A percentile compares a stretch with the other conserved stretches of the same genome.
phyloP scores from a whole-genome alignment of 2,113 vertebrate species.

The Leucoraja erinaceus region DNA sequence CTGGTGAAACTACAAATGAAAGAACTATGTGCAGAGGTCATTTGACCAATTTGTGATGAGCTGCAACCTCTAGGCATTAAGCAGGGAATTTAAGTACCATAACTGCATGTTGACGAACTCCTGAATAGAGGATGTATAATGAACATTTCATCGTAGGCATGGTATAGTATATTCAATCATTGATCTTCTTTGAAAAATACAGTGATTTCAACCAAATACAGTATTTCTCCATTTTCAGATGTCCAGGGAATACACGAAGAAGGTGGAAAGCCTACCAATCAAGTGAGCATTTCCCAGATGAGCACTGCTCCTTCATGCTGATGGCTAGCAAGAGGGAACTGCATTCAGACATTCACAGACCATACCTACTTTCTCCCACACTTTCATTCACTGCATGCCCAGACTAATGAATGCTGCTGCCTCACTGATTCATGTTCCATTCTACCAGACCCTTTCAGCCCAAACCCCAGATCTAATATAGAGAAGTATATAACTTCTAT shows the following conservation, averaged over 20 bases:
- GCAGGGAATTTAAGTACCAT: too few species aligned
- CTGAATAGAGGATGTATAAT: neutral
- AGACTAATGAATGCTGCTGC: neutral
- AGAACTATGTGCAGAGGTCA: too few species aligned
- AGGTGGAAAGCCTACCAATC: neutral
- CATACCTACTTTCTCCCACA: neutral
- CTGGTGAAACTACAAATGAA: too few species aligned
- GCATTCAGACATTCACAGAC: neutral
- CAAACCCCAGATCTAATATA: neutral
- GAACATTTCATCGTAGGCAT: neutral
- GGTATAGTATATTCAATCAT: neutral
- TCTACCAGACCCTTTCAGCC: neutral
- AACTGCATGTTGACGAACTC: neutral
- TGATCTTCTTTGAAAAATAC: neutral
- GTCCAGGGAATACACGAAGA: neutral
- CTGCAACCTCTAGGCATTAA: too few species aligned
- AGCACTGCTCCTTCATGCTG: neutral
- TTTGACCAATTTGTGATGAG: too few species aligned
- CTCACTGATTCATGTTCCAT: neutral
- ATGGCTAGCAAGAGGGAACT: neutral
- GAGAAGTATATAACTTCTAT: too few species aligned
- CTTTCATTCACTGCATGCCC: neutral
- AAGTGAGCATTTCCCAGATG: neutral
- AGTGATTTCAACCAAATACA: neutral
- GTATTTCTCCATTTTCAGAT: neutral